Evolutionary conservation across 2,113 vertebrate genomes (phyloP), one percentile per base, ranked within the genome.

Genomic region (Chionomys nivalis): DNA sequence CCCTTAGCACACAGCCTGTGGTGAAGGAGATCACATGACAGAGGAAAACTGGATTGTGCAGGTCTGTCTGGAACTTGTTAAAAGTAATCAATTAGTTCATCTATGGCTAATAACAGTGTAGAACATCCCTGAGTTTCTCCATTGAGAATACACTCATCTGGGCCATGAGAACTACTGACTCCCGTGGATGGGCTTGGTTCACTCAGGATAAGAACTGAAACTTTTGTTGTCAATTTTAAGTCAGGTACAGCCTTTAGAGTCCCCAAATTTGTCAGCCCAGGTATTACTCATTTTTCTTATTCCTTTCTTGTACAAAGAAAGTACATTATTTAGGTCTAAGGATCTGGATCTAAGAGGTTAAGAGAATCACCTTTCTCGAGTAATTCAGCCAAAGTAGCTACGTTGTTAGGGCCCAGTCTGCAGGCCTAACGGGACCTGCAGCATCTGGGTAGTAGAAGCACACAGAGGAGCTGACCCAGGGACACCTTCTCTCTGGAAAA

Each of bases 401-500:
- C 89, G n/a, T 68, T 90, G 68, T 87, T 61, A 63, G 68, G 73
- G 55, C 39, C 4, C n/a, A 55, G 63, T 49, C 49, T 75, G 36
- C 3, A 65, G 63, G 70, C 17, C 70, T 31, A 36, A 63, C 33
- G 58, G 65, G 65, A 96, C 87, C 36, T 87, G 47, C 1, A 36
- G 47, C 24, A 83, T 68, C 89, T 82, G 63, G 36, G 26, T 10
- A 90, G 44, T 72, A 87, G 95, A 68, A 89, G 82, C 28, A 81
- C 70, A 13, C 7, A 86, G 83, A 90, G 72, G 96, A 93, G 76
- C 55, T 95, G 91, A 89, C 77, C 63, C 58, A 68, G 17, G 68
- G 12, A 95, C 86, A n/a, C 42, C 17, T 52, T 79, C 86, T 97
- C 91, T 94, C 90, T 97, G 91, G 89, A 97, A 96, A 97, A 96